Percentiles rank a stretch among this genome's conserved stretches.
phyloP scores from a whole-genome alignment of 2,888 invertebrate species.

The Graphium colonna region DNA sequence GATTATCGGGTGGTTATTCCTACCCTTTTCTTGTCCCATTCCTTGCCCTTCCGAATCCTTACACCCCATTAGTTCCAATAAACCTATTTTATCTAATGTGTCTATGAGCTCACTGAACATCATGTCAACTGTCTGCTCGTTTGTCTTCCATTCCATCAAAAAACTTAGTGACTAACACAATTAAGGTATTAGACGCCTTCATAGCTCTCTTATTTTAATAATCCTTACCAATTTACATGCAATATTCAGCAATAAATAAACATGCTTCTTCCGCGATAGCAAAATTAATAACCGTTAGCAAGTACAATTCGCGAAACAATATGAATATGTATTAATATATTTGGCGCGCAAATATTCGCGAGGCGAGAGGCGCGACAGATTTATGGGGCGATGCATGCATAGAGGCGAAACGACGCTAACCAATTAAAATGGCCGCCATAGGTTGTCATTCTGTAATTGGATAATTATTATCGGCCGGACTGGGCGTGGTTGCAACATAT shows the following conservation, averaged over 20 bases:
- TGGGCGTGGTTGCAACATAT: constrained; percentile 59
- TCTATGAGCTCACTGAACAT: too few relatives aligned
- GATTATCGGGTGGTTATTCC: too few relatives aligned
- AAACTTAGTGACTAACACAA: too few relatives aligned
- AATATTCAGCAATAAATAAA: not conserved
- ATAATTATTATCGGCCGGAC: constrained; percentile 68
- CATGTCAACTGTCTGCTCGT: too few relatives aligned
- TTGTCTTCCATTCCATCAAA: too few relatives aligned
- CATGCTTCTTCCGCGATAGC: not conserved
- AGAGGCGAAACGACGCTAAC: constrained; percentile 46
- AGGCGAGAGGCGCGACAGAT: constrained; percentile 31
- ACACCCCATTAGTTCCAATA: too few relatives aligned
- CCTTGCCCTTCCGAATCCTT: too few relatives aligned
- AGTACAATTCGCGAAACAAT: not conserved
- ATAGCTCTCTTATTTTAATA: too few relatives aligned
- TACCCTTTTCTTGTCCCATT: too few relatives aligned
- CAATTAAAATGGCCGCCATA: constrained; percentile 74
- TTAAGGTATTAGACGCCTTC: constrained; percentile 1
- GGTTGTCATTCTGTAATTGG: constrained; percentile 75
- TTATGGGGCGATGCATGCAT: constrained; percentile 51
- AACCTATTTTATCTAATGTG: too few relatives aligned
- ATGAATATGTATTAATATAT: constrained; percentile 1
- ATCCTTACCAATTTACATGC: too few relatives aligned
- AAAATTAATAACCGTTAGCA: too few relatives aligned
- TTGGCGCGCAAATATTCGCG: not conserved